Conservation (phyloP, 2,113 vertebrate genomes). For the Scomber scombrus region DNA sequence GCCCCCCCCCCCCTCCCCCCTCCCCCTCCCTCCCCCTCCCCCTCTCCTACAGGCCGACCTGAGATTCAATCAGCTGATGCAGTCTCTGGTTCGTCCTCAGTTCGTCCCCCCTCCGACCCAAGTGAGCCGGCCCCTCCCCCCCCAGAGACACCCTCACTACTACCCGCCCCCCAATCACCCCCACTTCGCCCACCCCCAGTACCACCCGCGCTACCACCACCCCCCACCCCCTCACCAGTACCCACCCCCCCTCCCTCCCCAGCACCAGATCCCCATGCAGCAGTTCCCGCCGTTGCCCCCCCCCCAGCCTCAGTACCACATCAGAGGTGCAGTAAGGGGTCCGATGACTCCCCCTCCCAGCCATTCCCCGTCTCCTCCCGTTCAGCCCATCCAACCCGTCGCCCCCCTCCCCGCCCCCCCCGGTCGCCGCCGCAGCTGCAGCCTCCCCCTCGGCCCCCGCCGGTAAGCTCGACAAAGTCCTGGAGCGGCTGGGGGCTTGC, state of each 20-base stretch:
- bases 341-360: conserved; percentile 48
- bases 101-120: conserved; percentile 57
- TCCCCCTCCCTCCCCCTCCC: neutral
- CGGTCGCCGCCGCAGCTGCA: neutral
- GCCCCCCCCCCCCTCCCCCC: too few species aligned
- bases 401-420: conserved; percentile 37
- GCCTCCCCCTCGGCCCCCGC: conserved; percentile 45
- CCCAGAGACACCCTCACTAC: conserved; percentile 19
- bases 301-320: neutral
- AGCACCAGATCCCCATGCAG: neutral
- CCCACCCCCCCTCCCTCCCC: neutral
- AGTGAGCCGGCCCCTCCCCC: conserved; percentile 74
- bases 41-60: conserved; percentile 68
- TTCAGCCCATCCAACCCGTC: neutral
- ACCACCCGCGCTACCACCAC: conserved; percentile 13
- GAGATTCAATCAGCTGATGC: conserved; percentile 61
- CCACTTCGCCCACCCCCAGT: neutral
- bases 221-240: neutral
- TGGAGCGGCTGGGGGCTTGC: conserved; percentile 88
- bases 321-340: conserved; percentile 1
- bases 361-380: conserved; percentile 67
- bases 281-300: neutral
- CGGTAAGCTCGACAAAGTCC: conserved; percentile 90
- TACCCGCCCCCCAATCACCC: conserved; percentile 11
- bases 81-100: conserved; percentile 25